Conservation (phyloP, 2,888 invertebrate species). For the Pollenia angustigena region DNA sequence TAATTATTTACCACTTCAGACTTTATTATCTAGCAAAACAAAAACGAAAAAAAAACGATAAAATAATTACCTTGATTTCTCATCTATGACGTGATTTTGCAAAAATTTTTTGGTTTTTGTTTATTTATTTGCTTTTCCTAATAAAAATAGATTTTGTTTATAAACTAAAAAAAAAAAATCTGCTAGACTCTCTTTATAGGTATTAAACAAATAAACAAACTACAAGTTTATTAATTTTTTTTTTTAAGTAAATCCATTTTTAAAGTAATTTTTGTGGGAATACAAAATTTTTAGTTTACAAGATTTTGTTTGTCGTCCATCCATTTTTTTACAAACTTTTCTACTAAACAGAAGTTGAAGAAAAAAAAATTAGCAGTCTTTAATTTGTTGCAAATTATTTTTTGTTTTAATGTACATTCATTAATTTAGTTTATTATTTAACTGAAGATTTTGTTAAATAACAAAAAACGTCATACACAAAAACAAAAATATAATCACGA, state of each 20-base stretch:
- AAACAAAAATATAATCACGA: neutral
- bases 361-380: too few species aligned
- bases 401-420: neutral
- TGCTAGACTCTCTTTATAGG: too few species aligned
- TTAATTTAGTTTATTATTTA: neutral
- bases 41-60: neutral
- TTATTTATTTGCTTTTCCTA: neutral
- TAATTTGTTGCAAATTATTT: neutral
- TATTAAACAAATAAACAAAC: neutral
- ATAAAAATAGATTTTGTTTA: neutral
- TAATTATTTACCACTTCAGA: neutral
- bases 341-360: too few species aligned
- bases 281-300: too few species aligned
- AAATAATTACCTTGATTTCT: conserved; percentile 49
- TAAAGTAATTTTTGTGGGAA: too few species aligned
- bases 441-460: neutral
- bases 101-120: neutral
- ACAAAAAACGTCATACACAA: neutral
- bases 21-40: conserved; percentile 19
- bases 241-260: too few species aligned
- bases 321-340: too few species aligned
- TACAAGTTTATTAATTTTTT: neutral
- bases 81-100: conserved; percentile 51
- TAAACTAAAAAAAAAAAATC: neutral
- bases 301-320: too few species aligned